phyloP scores from a whole-genome alignment of 2,797 vertebrate species.

The Alcedo atthis region DNA sequence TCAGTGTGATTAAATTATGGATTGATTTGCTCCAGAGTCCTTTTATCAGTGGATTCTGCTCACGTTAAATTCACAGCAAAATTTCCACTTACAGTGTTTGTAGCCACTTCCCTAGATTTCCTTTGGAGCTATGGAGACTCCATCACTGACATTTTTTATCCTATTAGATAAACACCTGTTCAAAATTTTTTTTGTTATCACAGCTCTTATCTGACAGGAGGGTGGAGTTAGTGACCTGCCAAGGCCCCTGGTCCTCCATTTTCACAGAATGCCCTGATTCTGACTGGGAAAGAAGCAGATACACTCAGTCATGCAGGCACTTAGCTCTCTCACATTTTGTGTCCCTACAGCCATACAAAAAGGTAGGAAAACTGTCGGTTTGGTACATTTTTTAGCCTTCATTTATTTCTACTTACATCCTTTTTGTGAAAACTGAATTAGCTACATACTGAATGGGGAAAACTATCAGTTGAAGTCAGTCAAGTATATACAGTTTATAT shows the following conservation, averaged over 20 bases:
- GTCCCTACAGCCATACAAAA: neutral
- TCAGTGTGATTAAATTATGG: neutral
- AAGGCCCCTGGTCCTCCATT: neutral
- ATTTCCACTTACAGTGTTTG: neutral
- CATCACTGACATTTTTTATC: neutral
- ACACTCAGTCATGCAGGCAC: fast-evolving
- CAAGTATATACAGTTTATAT: neutral
- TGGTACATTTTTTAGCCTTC: neutral
- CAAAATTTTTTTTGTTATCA: neutral
- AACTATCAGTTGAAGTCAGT: neutral
- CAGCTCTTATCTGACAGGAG: neutral
- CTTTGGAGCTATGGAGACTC: neutral
- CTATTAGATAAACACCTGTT: neutral
- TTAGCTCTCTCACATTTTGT: neutral
- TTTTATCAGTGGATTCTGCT: neutral
- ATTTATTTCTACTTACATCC: neutral
- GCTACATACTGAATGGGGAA: fast-evolving
- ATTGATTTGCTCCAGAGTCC: neutral
- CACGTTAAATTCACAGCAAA: neutral
- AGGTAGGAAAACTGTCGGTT: neutral
- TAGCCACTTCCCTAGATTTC: neutral
- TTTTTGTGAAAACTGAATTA: neutral
- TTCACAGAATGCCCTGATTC: neutral
- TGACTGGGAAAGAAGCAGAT: neutral
- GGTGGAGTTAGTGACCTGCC: neutral